A percentile compares a stretch with the other conserved stretches of the same genome.
These are phyloP conservation scores for Macrophya alboannulata DNA, from an alignment of 2,888 invertebrate species.

Conservation along the genomic window DNA sequence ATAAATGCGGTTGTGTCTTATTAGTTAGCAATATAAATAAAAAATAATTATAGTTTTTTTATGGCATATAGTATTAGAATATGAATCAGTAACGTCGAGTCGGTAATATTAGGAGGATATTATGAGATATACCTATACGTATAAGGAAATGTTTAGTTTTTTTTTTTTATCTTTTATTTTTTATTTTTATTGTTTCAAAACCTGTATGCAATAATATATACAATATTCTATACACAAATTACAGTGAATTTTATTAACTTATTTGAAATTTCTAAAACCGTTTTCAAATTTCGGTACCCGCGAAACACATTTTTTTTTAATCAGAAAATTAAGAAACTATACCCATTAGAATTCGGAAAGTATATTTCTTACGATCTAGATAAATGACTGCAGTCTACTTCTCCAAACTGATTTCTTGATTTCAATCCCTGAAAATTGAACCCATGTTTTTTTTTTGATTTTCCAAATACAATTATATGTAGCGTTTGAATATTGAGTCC, in stretches of 20 bases:
- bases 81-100: neutral
- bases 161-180: no score
- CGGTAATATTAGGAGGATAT: neutral
- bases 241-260: neutral
- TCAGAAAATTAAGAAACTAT: neutral
- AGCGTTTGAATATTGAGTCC: neutral
- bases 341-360: neutral
- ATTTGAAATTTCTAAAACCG: neutral
- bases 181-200: neutral
- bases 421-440: neutral
- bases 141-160: neutral
- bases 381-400: neutral
- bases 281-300: neutral
- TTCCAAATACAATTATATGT: neutral
- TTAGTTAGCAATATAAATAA: slow-evolving; percentile 30
- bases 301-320: neutral
- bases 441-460: neutral
- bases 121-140: neutral
- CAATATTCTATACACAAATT: slow-evolving; percentile 28
- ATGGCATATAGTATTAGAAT: slow-evolving; percentile 25
- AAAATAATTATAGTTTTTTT: slow-evolving; percentile 18
- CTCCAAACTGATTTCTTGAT: neutral
- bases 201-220: slow-evolving; percentile 40
- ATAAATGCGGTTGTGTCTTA: slow-evolving; percentile 1
- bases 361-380: neutral